Evolutionary conservation across 2,888 invertebrate genomes (phyloP).

Genomic region (Aleiodes testaceus): DNA sequence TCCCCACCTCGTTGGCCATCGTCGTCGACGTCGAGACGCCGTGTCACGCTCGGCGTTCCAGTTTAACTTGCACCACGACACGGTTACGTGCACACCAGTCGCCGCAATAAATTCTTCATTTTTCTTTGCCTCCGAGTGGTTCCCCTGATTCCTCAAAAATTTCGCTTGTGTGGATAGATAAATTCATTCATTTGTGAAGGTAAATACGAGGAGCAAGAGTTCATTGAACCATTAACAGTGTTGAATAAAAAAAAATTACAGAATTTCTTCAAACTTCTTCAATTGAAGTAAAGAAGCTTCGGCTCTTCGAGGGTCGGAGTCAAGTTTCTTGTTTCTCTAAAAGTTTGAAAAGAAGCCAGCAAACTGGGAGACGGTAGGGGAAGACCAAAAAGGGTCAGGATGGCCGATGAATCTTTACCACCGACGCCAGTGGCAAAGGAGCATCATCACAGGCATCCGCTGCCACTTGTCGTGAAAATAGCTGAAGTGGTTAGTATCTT

Average conservation of each 20-base stretch:
- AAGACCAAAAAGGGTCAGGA: slow-evolving; percentile 75
- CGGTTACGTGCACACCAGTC: slow-evolving; percentile 51
- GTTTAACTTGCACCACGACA: slow-evolving; percentile 62
- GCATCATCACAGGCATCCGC: slow-evolving; percentile 64
- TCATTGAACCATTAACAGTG: no score
- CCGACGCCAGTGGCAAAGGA: slow-evolving; percentile 75
- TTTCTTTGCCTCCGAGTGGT: not conserved
- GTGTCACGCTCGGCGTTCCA: slow-evolving; percentile 65
- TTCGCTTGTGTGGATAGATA: not conserved
- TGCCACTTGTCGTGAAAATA: slow-evolving; percentile 77
- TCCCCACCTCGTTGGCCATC: slow-evolving; percentile 26
- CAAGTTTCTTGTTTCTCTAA: not conserved
- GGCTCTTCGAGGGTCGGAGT: not conserved
- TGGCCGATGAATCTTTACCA: slow-evolving; percentile 78
- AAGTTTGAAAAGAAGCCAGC: slow-evolving; percentile 57
- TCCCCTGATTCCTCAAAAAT: not conserved
- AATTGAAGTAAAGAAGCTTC: not conserved
- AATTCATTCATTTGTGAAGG: not conserved
- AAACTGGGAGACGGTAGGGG: slow-evolving; percentile 71
- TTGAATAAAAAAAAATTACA: not conserved
- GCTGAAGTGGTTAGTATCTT: slow-evolving; percentile 77
- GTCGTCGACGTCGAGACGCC: slow-evolving; percentile 43
- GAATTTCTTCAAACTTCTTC: not conserved
- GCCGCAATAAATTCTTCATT: not conserved
- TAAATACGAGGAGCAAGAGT: not conserved